Conservation (phyloP, 1,140 invertebrate genomes). For the Drosophila takahashii region DNA sequence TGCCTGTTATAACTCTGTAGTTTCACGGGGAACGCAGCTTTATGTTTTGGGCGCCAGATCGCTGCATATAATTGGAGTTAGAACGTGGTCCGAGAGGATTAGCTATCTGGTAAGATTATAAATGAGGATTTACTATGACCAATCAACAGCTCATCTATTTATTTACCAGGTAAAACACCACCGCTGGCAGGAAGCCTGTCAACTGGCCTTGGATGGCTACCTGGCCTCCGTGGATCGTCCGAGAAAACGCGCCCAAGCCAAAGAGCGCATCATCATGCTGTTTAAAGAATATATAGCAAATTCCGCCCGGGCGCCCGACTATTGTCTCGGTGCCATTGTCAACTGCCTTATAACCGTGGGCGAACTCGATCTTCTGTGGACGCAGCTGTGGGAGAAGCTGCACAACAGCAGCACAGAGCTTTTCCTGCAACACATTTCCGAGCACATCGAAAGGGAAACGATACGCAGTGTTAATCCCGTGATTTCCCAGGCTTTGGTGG, state of each 20-base stretch:
- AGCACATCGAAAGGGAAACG: constrained; percentile 85
- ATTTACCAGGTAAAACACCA: constrained; percentile 86
- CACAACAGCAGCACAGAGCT: constrained; percentile 77
- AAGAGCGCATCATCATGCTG: constrained; percentile 78
- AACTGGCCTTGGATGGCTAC: constrained; percentile 85
- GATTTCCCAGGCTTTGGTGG: constrained; percentile 89
- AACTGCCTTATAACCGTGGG: constrained; percentile 79
- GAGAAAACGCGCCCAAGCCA: constrained; percentile 73
- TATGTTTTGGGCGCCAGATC: constrained; percentile 93
- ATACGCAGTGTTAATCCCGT: constrained; percentile 86
- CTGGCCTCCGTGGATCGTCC: constrained; percentile 72
- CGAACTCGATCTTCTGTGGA: constrained; percentile 83
- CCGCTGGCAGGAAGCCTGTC: constrained; percentile 87
- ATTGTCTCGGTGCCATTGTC: constrained; percentile 76
- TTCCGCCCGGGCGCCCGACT: constrained; percentile 73
- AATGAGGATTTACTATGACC: neutral
- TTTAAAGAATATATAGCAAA: constrained; percentile 80
- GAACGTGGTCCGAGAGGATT: constrained; percentile 93
- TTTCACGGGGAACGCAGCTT: constrained; percentile 92
- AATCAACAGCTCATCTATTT: neutral
- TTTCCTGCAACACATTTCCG: constrained; percentile 85
- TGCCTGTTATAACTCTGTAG: constrained; percentile 96
- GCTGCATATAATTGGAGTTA: constrained; percentile 91
- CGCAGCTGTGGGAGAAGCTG: constrained; percentile 85
- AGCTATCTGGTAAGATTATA: constrained; percentile 86